phyloP scores from a whole-genome alignment of 2,797 vertebrate species.

The Trachurus trachurus region DNA sequence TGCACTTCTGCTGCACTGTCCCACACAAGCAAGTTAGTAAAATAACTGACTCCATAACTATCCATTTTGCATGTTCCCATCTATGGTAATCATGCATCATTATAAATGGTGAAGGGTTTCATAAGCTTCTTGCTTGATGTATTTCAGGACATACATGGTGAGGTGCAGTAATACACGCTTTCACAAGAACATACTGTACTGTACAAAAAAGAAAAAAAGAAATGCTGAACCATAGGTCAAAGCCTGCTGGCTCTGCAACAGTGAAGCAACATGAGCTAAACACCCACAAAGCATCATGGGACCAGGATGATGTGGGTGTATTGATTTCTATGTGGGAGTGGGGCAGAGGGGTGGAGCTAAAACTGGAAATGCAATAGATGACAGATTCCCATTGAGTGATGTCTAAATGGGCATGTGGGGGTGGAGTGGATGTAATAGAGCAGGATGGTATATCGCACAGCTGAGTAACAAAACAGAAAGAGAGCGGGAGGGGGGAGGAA shows the following conservation, averaged over 20 bases:
- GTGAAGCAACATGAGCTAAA: slow-evolving; percentile 80
- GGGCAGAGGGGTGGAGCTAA: slow-evolving; percentile 80
- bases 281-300: slow-evolving; percentile 83
- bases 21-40: background rate
- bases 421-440: slow-evolving; percentile 54
- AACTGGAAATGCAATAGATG: slow-evolving; percentile 73
- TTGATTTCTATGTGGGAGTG: slow-evolving; percentile 83
- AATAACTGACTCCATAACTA: background rate
- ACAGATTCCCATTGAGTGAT: slow-evolving; percentile 63
- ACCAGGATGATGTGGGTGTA: slow-evolving; percentile 80
- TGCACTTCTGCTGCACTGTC: background rate
- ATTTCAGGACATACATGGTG: slow-evolving; percentile 26
- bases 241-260: slow-evolving; percentile 80
- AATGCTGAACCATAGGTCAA: slow-evolving; percentile 77
- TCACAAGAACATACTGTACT: slow-evolving; percentile 52
- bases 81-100: slow-evolving; percentile 8
- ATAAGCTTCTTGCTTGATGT: slow-evolving; percentile 19
- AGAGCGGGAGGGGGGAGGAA: slow-evolving; percentile 4
- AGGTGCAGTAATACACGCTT: slow-evolving; percentile 32
- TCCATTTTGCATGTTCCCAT: background rate
- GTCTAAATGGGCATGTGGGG: slow-evolving; percentile 66
- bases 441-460: slow-evolving; percentile 18
- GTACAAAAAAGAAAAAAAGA: slow-evolving; percentile 54
- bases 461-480: background rate
- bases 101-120: slow-evolving; percentile 15